Evolutionary conservation across 2,797 vertebrate genomes (phyloP).

Genomic region (Scyliorhinus canicula): DNA sequence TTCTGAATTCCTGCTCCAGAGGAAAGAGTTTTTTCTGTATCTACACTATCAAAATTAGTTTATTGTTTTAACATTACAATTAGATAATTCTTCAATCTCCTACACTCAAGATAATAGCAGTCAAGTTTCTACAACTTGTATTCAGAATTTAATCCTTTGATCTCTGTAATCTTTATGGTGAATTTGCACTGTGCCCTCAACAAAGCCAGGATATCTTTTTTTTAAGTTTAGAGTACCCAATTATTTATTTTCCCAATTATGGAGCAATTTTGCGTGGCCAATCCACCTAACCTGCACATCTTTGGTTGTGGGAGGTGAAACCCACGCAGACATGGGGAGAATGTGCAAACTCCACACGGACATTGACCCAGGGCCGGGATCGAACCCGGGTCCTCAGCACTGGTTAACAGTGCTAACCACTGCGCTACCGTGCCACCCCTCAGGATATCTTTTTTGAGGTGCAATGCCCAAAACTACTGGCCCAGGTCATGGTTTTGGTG

Average conservation of each 20-base stretch:
- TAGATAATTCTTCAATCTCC: neutral
- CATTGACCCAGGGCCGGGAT: too few species aligned
- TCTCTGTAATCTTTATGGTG: neutral
- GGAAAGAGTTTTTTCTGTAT: neutral
- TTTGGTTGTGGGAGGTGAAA: too few species aligned
- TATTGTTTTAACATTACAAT: neutral
- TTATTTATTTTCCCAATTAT: too few species aligned
- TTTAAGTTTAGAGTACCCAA: too few species aligned
- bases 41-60: neutral
- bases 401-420: too few species aligned
- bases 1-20: neutral
- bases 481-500: neutral
- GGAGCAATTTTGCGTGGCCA: too few species aligned
- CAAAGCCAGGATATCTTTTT: neutral
- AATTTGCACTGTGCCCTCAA: too few species aligned
- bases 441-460: neutral
- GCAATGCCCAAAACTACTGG: neutral
- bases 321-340: too few species aligned
- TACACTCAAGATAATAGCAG: neutral
- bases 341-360: too few species aligned
- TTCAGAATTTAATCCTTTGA: neutral
- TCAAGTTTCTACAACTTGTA: neutral
- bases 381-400: too few species aligned
- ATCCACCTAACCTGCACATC: too few species aligned
- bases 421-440: too few species aligned